Conservation (phyloP, 2,113 vertebrate genomes). For the zebrafish (Danio rerio) region DNA sequence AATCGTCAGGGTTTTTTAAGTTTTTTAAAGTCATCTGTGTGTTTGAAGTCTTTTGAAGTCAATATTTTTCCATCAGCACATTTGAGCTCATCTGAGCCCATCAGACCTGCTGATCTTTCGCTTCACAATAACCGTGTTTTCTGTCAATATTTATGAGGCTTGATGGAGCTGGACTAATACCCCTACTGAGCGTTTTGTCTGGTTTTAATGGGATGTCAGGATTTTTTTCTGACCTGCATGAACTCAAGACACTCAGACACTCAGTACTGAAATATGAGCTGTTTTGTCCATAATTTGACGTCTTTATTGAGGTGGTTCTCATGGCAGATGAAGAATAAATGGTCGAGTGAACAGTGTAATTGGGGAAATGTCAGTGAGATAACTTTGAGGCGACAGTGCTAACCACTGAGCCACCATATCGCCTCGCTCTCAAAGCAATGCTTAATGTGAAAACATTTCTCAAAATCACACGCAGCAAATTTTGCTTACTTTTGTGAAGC, state of each 20-base stretch:
- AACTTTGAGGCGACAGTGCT: too few species aligned
- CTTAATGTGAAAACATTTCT: too few species aligned
- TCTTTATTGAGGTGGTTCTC: too few species aligned
- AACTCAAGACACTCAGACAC: not conserved
- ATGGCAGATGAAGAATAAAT: conserved; percentile 1
- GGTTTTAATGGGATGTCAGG: conserved; percentile 15
- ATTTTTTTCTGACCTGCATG: not conserved
- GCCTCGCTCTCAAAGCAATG: too few species aligned
- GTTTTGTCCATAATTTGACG: not conserved
- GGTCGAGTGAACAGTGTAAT: not conserved
- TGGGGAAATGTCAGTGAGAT: not conserved
- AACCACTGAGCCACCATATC: too few species aligned
- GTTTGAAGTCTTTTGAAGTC: not conserved
- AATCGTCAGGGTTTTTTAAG: conserved; percentile 41
- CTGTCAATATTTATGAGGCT: conserved; percentile 41
- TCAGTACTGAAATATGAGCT: not conserved
- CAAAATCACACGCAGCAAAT: too few species aligned
- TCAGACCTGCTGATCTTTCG: not conserved
- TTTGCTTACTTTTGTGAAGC: too few species aligned
- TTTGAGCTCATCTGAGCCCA: conserved; percentile 23
- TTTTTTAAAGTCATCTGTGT: conserved; percentile 10
- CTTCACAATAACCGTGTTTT: conserved; percentile 16
- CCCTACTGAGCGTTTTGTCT: conserved; percentile 21
- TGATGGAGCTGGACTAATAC: not conserved
- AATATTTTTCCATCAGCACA: conserved; percentile 3